phyloP scores from a whole-genome alignment of 2,888 invertebrate species.

The Trissonchulus sp. region DNA sequence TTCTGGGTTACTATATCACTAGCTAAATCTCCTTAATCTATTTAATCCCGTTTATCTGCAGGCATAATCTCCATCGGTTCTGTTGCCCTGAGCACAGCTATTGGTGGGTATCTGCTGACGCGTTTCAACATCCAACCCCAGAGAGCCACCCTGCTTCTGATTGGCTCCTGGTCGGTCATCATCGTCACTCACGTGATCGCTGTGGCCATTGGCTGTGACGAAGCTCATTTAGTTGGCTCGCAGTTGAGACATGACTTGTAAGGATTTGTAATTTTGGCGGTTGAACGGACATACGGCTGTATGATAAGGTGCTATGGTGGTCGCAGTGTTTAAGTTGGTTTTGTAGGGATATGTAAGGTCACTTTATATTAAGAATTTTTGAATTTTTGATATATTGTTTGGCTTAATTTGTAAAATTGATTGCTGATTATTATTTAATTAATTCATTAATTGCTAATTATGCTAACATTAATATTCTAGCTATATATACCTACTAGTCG shows the following conservation, averaged over 20 bases:
- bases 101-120: conserved; percentile 43
- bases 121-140: conserved; percentile 36
- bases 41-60: too few relatives aligned
- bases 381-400: too few relatives aligned
- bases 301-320: too few relatives aligned
- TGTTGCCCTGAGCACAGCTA: conserved; percentile 43
- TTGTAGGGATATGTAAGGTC: too few relatives aligned
- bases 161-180: conserved; percentile 40
- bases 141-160: conserved; percentile 37
- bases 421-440: too few relatives aligned
- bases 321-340: too few relatives aligned
- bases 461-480: background rate
- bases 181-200: conserved; percentile 39
- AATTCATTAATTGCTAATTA: background rate
- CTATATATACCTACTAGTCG: background rate
- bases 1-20: too few relatives aligned
- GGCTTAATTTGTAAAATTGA: too few relatives aligned
- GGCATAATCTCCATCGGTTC: conserved; percentile 43
- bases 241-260: conserved; percentile 32
- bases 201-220: conserved; percentile 39
- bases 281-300: too few relatives aligned
- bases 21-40: background rate
- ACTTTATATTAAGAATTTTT: too few relatives aligned
- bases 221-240: conserved; percentile 30
- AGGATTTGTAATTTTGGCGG: too few relatives aligned